A percentile compares a stretch with the other conserved stretches of the same genome.
Conservation (phyloP, 2,113 vertebrate genomes). For the Trichomycterus rosablanca region DNA sequence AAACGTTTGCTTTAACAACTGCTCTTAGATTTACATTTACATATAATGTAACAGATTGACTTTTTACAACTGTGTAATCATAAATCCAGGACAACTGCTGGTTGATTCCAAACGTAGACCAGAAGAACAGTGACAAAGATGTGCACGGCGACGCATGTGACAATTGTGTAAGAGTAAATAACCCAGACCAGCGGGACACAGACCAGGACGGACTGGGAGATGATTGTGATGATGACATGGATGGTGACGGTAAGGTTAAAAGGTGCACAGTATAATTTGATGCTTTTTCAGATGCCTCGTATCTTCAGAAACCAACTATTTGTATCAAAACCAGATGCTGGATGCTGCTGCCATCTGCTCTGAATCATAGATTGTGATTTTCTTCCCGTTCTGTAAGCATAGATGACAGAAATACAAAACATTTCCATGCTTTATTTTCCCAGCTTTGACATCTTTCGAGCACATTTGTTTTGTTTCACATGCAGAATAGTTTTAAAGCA, state of each 20-base stretch:
- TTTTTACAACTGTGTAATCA: no score
- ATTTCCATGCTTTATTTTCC: not conserved
- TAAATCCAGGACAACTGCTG: conserved; percentile 98
- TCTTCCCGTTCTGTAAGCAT: not conserved
- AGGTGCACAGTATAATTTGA: not conserved
- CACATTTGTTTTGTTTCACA: conserved; percentile 22
- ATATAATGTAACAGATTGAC: no score
- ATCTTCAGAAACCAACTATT: not conserved
- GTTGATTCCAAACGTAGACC: conserved; percentile 81
- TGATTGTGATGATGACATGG: conserved; percentile 94
- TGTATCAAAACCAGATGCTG: conserved; percentile 17
- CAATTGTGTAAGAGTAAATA: conserved; percentile 79
- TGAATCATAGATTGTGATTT: not conserved
- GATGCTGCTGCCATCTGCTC: not conserved
- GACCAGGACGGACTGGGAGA: conserved; percentile 89
- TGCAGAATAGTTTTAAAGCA: conserved; percentile 43
- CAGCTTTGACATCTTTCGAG: not conserved
- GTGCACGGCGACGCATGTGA: conserved; percentile 91
- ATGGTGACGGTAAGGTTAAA: conserved; percentile 80
- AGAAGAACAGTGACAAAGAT: conserved; percentile 88
- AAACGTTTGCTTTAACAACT: no score
- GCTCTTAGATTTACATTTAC: no score
- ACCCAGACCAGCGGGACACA: conserved; percentile 88
- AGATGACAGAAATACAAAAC: not conserved
- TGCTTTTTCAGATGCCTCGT: no score